Conservation (phyloP, 2,888 invertebrate species). For the Dermolepida albohirtum region DNA sequence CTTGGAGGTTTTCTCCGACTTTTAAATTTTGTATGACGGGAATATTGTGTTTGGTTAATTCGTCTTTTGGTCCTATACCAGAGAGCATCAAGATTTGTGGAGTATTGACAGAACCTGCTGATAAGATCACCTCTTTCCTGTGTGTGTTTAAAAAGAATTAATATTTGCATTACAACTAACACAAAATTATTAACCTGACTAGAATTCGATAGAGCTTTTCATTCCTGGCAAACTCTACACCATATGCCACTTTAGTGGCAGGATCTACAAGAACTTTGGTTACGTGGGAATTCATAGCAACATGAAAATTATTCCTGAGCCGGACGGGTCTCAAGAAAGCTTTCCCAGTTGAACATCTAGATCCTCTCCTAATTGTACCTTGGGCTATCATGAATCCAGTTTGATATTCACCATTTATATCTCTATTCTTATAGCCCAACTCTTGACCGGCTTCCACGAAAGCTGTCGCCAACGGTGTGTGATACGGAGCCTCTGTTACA, state of each 20-base stretch:
- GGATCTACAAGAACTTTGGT: constrained; percentile 81
- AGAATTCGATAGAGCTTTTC: constrained; percentile 78
- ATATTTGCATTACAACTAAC: background rate
- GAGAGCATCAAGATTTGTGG: constrained; percentile 95
- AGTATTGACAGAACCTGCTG: constrained; percentile 92
- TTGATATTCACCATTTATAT: constrained; percentile 88
- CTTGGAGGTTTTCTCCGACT: constrained; percentile 90
- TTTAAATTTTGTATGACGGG: constrained; percentile 83
- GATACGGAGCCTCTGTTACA: constrained; percentile 87
- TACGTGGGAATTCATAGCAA: constrained; percentile 85
- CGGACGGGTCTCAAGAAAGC: constrained; percentile 87
- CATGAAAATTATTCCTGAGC: constrained; percentile 83
- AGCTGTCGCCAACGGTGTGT: constrained; percentile 83
- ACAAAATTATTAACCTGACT: constrained; percentile 64
- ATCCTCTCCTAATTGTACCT: constrained; percentile 81
- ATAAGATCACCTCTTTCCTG: constrained; percentile 86
- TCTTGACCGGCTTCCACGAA: constrained; percentile 82
- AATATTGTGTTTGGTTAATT: constrained; percentile 79
- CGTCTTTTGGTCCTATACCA: constrained; percentile 83
- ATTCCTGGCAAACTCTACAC: constrained; percentile 83
- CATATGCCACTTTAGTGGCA: constrained; percentile 80
- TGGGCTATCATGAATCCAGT: constrained; percentile 91
- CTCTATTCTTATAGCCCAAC: constrained; percentile 81
- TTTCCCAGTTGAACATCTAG: constrained; percentile 89
- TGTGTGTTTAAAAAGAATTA: constrained; percentile 49